Evolutionary conservation across 2,797 vertebrate species (phyloP), one percentile per base, ranked within the genome.

Genomic region (Podarcis siculus): DNA sequence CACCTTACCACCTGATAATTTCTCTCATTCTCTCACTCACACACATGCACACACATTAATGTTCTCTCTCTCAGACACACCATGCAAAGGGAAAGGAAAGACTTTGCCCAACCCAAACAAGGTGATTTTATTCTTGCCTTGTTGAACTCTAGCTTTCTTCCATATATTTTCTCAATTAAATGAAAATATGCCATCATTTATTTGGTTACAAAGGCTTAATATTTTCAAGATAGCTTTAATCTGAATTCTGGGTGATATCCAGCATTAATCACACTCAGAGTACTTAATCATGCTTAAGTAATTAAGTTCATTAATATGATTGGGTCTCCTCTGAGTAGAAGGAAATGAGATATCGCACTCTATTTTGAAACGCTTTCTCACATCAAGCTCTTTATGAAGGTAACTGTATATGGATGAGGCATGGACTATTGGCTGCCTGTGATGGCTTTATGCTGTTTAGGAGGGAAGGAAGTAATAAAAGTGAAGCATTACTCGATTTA

Each of bases 401-500:
- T 35, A 79, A 73, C n/a, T 15, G 17, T 71, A n/a, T 67, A 71
- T 64, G 32, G 37, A 61, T 49, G 80, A 49, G 83, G 42, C 69
- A 64, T 1, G 2, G 81, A 6, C 49, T 80, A 39, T n/a, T 66
- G 32, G n/a, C 58, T 87, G 81, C 76, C 32, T 7, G 49, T 37
- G 86, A 87, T 1, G 27, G n/a, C 61, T 86, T 69, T 85, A 73
- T 27, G 0, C 6, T 77, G 55, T 76, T 90, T 86, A 83, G 69
- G 19, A 82, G 10, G 15, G 58, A 78, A 85, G 5, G 3, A 79
- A 64, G 58, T 78, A 84, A 87, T 84, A 79, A 66, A 90, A 80
- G 30, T 49, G 39, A 49, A 1, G 7, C 85, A 67, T 45, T 90
- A 88, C 45, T 64, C 37, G 75, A 88, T 75, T 76, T 83, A 88